Percentiles rank a stretch among this genome's conserved stretches.
Evolutionary conservation across 2,888 invertebrate genomes (phyloP).

Genomic region (Pyralis farinalis): DNA sequence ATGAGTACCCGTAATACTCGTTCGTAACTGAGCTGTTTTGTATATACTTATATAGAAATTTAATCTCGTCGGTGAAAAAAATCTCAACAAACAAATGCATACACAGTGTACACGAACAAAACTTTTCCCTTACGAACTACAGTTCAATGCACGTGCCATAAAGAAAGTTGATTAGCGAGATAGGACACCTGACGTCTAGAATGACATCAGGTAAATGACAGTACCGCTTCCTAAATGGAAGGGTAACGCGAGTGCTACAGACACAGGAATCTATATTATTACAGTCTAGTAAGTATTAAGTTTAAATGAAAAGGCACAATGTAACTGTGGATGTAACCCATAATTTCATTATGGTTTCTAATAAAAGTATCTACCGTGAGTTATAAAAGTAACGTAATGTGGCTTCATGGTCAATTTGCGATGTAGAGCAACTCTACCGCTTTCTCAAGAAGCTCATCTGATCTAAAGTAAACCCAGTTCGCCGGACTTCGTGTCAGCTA

Average conservation of each 20-base stretch:
- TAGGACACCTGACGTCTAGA: slow-evolving; percentile 32
- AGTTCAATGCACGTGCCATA: slow-evolving; percentile 47
- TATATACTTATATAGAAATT: background rate
- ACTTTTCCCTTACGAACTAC: slow-evolving; percentile 54
- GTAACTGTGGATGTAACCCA: background rate
- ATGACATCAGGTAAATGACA: slow-evolving; percentile 20
- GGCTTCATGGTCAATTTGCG: slow-evolving; percentile 54
- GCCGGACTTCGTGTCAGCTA: background rate
- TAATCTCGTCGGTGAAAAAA: background rate
- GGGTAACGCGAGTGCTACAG: too few relatives aligned
- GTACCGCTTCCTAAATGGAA: slow-evolving; percentile 8
- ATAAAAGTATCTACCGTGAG: background rate
- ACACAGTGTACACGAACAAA: slow-evolving; percentile 26
- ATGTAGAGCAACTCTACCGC: slow-evolving; percentile 47
- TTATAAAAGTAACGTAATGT: slow-evolving; percentile 5
- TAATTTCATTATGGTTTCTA: background rate
- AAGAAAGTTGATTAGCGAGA: slow-evolving; percentile 60
- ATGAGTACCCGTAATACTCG: too few relatives aligned
- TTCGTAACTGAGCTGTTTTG: too few relatives aligned
- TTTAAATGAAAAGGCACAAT: too few relatives aligned
- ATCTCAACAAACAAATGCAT: slow-evolving; percentile 19
- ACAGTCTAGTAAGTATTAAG: too few relatives aligned
- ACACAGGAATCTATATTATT: too few relatives aligned
- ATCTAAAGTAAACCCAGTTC: too few relatives aligned
- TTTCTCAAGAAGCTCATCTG: slow-evolving; percentile 41